phyloP scores from a whole-genome alignment of 2,888 invertebrate genomes.

The Trachelus tabidus region DNA sequence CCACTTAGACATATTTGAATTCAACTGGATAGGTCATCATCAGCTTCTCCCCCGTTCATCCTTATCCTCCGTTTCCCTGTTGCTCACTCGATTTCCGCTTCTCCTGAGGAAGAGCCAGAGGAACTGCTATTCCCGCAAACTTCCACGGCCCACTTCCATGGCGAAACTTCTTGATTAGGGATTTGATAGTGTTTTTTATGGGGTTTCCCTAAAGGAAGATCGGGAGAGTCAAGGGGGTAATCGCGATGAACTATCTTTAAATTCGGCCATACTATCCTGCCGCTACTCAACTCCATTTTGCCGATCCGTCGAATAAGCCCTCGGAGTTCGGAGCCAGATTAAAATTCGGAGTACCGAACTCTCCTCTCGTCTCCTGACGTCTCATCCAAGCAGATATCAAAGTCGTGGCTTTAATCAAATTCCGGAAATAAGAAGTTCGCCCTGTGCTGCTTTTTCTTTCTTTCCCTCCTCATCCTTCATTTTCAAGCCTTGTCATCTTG shows the following conservation, averaged over 20 bases:
- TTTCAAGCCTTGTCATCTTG: no score
- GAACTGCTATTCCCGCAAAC: no score
- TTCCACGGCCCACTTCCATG: conserved; percentile 10
- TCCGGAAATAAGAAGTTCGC: no score
- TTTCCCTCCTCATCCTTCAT: no score
- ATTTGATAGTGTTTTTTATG: conserved; percentile 51
- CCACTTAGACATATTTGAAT: conserved; percentile 1
- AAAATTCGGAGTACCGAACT: conserved; percentile 22
- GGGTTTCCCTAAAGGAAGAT: conserved; percentile 29
- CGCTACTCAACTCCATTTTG: conserved; percentile 12
- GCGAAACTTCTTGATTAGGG: conserved; percentile 53
- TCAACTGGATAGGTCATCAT: neutral
- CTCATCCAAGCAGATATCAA: neutral
- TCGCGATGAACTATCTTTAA: conserved; percentile 48
- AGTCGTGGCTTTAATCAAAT: no score
- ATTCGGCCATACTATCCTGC: conserved; percentile 27
- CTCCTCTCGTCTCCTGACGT: neutral
- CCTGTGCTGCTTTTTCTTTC: no score
- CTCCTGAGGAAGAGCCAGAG: conserved; percentile 6
- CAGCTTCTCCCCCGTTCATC: conserved; percentile 1
- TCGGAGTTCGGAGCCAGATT: conserved; percentile 17
- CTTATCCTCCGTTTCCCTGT: conserved; percentile 14
- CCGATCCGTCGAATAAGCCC: neutral
- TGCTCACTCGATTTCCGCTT: conserved; percentile 33
- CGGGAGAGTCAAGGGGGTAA: conserved; percentile 41